Conservation (phyloP, 2,888 invertebrate genomes). For the Cheilosia scutellata region DNA sequence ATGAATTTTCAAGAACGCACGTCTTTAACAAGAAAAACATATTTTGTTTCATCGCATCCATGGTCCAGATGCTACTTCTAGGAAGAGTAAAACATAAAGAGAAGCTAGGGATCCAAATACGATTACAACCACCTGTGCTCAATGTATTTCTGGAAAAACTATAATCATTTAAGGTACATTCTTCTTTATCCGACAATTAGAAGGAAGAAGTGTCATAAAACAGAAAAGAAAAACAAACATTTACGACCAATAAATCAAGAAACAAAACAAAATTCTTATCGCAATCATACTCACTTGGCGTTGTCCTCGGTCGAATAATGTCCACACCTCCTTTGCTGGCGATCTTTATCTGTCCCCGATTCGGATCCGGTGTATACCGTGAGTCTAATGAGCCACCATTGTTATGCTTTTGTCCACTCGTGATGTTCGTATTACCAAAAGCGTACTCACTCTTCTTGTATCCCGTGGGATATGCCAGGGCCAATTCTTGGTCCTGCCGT, state of each 20-base stretch:
- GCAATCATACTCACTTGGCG: conserved; percentile 86
- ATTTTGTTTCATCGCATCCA: too few species aligned
- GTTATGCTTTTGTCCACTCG: conserved; percentile 83
- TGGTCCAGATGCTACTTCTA: too few species aligned
- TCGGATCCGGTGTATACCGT: conserved; percentile 92
- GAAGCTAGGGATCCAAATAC: too few species aligned
- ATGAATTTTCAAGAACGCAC: too few species aligned
- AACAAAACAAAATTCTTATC: conserved; percentile 3
- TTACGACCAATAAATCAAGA: conserved; percentile 5
- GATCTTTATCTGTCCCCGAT: conserved; percentile 86
- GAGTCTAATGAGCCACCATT: conserved; percentile 85
- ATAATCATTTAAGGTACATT: too few species aligned
- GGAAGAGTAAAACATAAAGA: too few species aligned
- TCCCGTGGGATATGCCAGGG: conserved; percentile 83
- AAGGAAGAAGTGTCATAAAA: neutral
- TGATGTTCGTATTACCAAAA: conserved; percentile 83
- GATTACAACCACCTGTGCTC: too few species aligned
- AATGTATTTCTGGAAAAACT: too few species aligned
- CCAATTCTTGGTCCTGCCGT: conserved; percentile 89
- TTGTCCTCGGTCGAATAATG: conserved; percentile 90
- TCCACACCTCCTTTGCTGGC: conserved; percentile 88
- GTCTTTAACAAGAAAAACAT: too few species aligned
- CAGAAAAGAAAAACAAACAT: neutral
- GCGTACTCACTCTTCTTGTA: conserved; percentile 84
- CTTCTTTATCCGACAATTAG: neutral